Conservation (phyloP, 2,888 invertebrate species). For the Caenorhabditis sp. region DNA sequence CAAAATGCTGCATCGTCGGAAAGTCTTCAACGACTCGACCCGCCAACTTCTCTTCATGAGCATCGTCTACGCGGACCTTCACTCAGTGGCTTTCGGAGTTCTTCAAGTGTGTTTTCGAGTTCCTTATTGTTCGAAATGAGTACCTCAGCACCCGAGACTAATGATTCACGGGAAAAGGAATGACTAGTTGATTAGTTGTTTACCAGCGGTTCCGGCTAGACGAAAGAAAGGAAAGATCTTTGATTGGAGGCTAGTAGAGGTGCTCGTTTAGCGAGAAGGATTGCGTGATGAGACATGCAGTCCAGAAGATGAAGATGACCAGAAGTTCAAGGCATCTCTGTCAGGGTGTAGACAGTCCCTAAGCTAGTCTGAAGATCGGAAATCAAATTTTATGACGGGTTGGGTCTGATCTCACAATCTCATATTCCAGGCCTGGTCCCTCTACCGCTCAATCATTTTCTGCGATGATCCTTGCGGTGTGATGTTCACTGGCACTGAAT, state of each 20-base stretch:
- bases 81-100: constrained; percentile 18
- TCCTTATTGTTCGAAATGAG: not conserved
- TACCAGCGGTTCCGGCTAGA: not conserved
- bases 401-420: no score
- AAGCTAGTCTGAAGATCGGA: no score
- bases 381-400: no score
- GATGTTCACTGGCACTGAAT: constrained; percentile 30
- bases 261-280: not conserved
- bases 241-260: not conserved
- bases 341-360: no score
- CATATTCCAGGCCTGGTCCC: constrained; percentile 35
- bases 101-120: constrained; percentile 38
- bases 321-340: not conserved
- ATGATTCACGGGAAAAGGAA: not conserved
- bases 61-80: constrained; percentile 36
- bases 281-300: no score
- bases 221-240: not conserved
- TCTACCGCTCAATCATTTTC: constrained; percentile 46
- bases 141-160: not conserved
- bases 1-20: constrained; percentile 16
- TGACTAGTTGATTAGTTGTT: not conserved
- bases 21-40: constrained; percentile 31
- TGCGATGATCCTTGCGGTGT: constrained; percentile 5
- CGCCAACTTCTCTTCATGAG: constrained; percentile 47
- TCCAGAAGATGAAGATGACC: not conserved